These are phyloP conservation scores for Zygaena filipendulae DNA, from an alignment of 2,888 invertebrate species.

Conservation along the genomic window DNA sequence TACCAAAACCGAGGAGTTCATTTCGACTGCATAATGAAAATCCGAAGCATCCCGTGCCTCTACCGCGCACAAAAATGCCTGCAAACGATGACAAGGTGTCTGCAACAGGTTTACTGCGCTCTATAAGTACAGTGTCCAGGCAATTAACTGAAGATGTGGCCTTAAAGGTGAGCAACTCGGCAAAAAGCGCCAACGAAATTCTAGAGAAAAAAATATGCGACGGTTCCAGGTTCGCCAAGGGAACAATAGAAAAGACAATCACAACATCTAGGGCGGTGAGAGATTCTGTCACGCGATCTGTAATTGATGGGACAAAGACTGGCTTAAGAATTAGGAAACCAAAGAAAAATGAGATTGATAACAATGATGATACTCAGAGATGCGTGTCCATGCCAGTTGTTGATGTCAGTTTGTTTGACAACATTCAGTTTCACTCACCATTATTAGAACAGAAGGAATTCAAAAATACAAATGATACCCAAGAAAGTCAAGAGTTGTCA, in stretches of 20 bases:
- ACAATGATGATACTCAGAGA: conserved; percentile 35
- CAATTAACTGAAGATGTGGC: conserved; percentile 68
- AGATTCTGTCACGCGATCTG: conserved; percentile 68
- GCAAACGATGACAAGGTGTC: conserved; percentile 33
- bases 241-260: conserved; percentile 53
- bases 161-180: conserved; percentile 52
- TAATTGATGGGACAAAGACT: conserved; percentile 72
- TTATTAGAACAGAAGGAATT: conserved; percentile 50
- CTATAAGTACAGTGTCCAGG: conserved; percentile 65
- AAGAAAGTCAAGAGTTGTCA: conserved; percentile 23
- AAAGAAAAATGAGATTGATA: conserved; percentile 29
- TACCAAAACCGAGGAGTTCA: conserved; percentile 47
- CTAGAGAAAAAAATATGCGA: conserved; percentile 44
- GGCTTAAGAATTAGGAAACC: conserved; percentile 51
- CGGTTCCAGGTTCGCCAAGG: conserved; percentile 51
- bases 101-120: conserved; percentile 54
- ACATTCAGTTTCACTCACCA: conserved; percentile 74
- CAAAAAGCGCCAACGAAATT: conserved; percentile 47
- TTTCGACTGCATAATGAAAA: conserved; percentile 29
- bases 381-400: conserved; percentile 68
- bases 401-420: conserved; percentile 71
- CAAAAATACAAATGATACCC: conserved; percentile 23
- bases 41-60: conserved; percentile 59
- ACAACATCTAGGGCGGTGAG: conserved; percentile 59
- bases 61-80: conserved; percentile 54